Percentiles rank a stretch among this genome's conserved stretches.
phyloP scores from a whole-genome alignment of 2,797 vertebrate genomes.

The Loris lydekkerianus region DNA sequence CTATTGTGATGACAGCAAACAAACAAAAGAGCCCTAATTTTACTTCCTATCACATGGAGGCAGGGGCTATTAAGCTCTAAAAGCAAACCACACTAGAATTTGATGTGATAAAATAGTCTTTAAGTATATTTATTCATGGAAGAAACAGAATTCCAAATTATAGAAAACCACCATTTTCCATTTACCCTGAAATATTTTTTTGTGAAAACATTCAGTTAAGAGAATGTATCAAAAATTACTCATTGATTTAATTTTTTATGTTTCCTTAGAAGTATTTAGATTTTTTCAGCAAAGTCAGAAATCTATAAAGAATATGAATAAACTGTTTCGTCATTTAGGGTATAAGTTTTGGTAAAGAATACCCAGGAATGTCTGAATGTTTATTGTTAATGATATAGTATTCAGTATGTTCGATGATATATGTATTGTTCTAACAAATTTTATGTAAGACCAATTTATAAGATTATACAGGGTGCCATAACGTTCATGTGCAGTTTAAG shows the following conservation, averaged over 20 bases:
- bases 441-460: constrained; percentile 79
- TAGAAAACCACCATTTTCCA: constrained; percentile 81
- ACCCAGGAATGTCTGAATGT: constrained; percentile 75
- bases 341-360: constrained; percentile 74
- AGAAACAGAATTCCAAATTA: constrained; percentile 80
- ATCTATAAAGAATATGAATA: constrained; percentile 35
- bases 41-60: constrained; percentile 83
- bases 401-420: constrained; percentile 70
- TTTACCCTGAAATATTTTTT: constrained; percentile 82
- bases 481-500: too few relatives aligned
- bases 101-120: constrained; percentile 80
- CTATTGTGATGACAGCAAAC: constrained; percentile 84
- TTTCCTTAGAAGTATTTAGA: constrained; percentile 39
- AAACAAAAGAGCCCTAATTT: constrained; percentile 65
- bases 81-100: constrained; percentile 81
- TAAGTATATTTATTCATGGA: constrained; percentile 81
- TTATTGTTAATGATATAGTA: constrained; percentile 62
- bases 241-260: constrained; percentile 44
- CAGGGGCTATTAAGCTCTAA: constrained; percentile 86
- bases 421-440: constrained; percentile 61
- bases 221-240: constrained; percentile 81
- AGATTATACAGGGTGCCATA: neutral
- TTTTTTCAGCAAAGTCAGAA: constrained; percentile 46
- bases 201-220: constrained; percentile 78
- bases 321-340: constrained; percentile 19